Conservation (phyloP, 2,888 invertebrate species). For the Epicampocera succincta region DNA sequence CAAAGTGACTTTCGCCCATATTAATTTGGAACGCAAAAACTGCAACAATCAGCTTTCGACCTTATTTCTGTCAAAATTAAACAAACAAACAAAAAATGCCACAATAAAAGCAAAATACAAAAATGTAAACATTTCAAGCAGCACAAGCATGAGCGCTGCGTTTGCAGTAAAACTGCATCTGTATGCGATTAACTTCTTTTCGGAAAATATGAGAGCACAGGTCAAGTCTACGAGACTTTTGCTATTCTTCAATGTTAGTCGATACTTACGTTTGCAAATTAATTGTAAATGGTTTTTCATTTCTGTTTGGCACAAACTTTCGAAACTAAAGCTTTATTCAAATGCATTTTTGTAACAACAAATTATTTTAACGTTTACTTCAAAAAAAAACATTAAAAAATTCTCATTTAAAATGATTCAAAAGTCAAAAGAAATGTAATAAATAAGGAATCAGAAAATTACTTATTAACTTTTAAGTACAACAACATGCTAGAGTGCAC, state of each 20-base stretch:
- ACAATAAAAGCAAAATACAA: slow-evolving; percentile 41
- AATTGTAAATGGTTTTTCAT: slow-evolving; percentile 20
- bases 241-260: slow-evolving; percentile 7
- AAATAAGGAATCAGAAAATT: slow-evolving; percentile 47
- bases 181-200: slow-evolving; percentile 1
- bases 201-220: slow-evolving; percentile 40
- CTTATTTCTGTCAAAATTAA: slow-evolving; percentile 29
- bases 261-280: slow-evolving; percentile 33
- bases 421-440: slow-evolving; percentile 1
- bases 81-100: not conserved
- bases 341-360: slow-evolving; percentile 39
- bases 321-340: slow-evolving; percentile 56
- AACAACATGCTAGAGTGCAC: not conserved
- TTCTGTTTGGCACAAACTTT: slow-evolving; percentile 20
- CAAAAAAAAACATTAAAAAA: slow-evolving; percentile 50
- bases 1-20: slow-evolving; percentile 29
- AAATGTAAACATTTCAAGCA: slow-evolving; percentile 58
- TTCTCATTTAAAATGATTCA: slow-evolving; percentile 14
- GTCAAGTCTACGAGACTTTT: slow-evolving; percentile 45
- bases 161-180: slow-evolving; percentile 12
- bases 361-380: slow-evolving; percentile 17
- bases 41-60: slow-evolving; percentile 60
- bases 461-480: slow-evolving; percentile 17
- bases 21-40: slow-evolving; percentile 53
- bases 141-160: slow-evolving; percentile 48